Conservation (phyloP, 2,888 invertebrate species). For the Ryuthela nishihirai region DNA sequence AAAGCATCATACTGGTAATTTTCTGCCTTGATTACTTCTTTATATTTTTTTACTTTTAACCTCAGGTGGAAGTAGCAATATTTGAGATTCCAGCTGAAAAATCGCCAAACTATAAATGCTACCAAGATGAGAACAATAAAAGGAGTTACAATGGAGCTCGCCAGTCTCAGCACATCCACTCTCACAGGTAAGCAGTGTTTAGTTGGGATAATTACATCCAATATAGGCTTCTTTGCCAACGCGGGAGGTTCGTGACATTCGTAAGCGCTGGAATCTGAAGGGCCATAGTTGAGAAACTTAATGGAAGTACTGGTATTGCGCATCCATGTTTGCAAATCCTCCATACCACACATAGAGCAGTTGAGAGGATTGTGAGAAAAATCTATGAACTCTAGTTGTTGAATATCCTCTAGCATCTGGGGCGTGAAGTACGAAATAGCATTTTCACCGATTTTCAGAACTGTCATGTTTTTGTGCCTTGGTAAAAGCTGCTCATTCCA, state of each 20-base stretch:
- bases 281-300: neutral
- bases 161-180: neutral
- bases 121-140: neutral
- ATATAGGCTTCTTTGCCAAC: neutral
- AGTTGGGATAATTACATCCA: neutral
- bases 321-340: conserved; percentile 11
- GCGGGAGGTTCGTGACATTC: neutral
- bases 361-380: conserved; percentile 12
- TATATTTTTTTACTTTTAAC: conserved; percentile 2
- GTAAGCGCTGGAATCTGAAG: neutral
- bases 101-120: neutral
- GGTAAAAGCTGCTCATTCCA: conserved; percentile 6
- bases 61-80: neutral
- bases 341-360: conserved; percentile 9
- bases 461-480: neutral
- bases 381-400: neutral
- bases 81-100: conserved; percentile 14
- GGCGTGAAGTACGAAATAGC: conserved; percentile 4
- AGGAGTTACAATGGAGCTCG: neutral
- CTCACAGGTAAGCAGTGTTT: conserved; percentile 1
- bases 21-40: neutral
- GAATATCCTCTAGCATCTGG: conserved; percentile 17
- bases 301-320: neutral
- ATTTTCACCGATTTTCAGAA: neutral
- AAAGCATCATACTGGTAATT: conserved; percentile 62